Evolutionary conservation across 1,140 invertebrate species (phyloP).

Genomic region (Micrasema longulum): DNA sequence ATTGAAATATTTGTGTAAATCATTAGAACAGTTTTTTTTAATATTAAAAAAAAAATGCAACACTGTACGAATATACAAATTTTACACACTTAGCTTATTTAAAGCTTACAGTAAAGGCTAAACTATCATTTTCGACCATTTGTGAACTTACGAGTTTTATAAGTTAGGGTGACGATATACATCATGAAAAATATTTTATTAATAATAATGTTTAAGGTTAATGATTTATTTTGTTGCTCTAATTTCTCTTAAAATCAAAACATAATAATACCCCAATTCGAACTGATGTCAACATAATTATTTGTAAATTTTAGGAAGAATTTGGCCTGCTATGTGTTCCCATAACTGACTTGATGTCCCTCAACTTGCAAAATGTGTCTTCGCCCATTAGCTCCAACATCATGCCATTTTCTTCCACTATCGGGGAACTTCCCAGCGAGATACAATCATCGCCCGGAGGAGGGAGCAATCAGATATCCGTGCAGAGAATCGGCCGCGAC

Average conservation of each 20-base stretch:
- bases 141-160: too few species aligned
- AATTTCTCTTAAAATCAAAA: too few species aligned
- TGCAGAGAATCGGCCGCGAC: constrained; percentile 64
- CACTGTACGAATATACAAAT: too few species aligned
- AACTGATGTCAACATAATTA: neutral
- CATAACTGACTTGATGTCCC: constrained; percentile 60
- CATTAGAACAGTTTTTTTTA: too few species aligned
- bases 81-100: too few species aligned
- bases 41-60: too few species aligned
- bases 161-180: too few species aligned
- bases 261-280: neutral
- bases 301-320: constrained; percentile 60
- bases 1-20: too few species aligned
- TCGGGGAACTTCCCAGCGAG: constrained; percentile 49
- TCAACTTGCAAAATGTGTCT: constrained; percentile 46
- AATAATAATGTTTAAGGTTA: neutral
- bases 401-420: constrained; percentile 30
- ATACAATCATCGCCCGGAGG: constrained; percentile 36
- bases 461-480: constrained; percentile 59
- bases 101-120: too few species aligned
- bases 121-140: too few species aligned
- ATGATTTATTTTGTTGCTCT: neutral
- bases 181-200: neutral
- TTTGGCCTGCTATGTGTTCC: constrained; percentile 64
- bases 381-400: constrained; percentile 50